A percentile compares a stretch with the other conserved stretches of the same genome.
phyloP scores from a whole-genome alignment of 2,113 vertebrate genomes.

The Corythornis madagascariensis region DNA sequence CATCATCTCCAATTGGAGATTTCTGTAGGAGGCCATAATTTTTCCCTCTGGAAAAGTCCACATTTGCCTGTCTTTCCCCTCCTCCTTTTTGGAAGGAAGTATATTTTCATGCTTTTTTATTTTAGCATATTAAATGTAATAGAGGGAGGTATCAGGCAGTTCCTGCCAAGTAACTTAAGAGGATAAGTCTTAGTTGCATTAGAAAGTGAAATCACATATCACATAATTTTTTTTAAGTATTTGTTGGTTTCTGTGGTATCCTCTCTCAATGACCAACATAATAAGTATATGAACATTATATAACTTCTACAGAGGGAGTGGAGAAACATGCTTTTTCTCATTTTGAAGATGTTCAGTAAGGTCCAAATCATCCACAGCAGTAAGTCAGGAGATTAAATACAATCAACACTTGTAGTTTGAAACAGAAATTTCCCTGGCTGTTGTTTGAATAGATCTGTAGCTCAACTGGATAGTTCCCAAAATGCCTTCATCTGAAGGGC shows the following conservation, averaged over 20 bases:
- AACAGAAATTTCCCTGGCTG: not conserved
- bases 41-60: not conserved
- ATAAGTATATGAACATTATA: not conserved
- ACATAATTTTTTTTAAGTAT: not conserved
- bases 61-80: not conserved
- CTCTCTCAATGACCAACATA: not conserved
- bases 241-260: not conserved
- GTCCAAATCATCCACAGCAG: not conserved
- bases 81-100: not conserved
- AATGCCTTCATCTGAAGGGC: not conserved
- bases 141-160: not conserved
- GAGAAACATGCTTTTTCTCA: not conserved
- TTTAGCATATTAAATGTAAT: not conserved
- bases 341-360: not conserved
- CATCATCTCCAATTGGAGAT: not conserved
- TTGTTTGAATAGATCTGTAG: not conserved
- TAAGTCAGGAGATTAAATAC: not conserved
- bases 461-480: not conserved
- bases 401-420: not conserved
- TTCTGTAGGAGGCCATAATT: slow-evolving; percentile 20
- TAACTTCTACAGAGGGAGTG: not conserved
- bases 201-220: not conserved
- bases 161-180: not conserved
- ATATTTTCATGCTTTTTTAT: not conserved
- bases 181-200: not conserved